phyloP scores from a whole-genome alignment of 2,113 vertebrate genomes.

The Scytalopus superciliaris region DNA sequence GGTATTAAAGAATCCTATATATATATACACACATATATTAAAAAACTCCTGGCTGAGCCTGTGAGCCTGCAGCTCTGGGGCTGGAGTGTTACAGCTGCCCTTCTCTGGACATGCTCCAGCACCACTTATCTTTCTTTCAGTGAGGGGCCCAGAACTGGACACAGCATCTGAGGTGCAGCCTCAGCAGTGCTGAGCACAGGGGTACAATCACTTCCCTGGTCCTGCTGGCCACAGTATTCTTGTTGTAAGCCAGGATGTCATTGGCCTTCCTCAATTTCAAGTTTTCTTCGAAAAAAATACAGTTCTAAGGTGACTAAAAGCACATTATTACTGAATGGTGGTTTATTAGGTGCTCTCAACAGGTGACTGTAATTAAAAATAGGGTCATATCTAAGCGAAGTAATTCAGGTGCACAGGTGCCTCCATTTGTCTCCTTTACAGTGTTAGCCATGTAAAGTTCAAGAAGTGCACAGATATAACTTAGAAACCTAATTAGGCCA shows the following conservation, averaged over 20 bases:
- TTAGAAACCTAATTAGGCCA: constrained; percentile 73
- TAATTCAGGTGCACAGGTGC: constrained; percentile 21
- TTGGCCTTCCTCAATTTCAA: not conserved
- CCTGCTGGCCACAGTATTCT: not conserved
- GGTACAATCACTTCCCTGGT: too few species aligned
- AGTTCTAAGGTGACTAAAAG: constrained; percentile 9
- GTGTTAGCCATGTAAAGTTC: constrained; percentile 53
- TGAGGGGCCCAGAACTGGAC: not conserved
- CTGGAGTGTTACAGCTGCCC: too few species aligned
- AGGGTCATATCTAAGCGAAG: constrained; percentile 50
- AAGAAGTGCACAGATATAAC: constrained; percentile 57
- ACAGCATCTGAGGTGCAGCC: accelerated
- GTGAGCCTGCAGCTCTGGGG: too few species aligned
- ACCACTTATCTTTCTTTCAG: not conserved
- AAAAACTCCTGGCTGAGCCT: too few species aligned
- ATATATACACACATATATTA: too few species aligned
- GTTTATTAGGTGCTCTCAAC: constrained; percentile 46
- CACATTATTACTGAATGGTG: constrained; percentile 35
- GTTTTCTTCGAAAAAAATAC: constrained; percentile 15
- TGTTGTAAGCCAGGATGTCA: not conserved
- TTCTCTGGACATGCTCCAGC: not conserved
- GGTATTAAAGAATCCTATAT: too few species aligned
- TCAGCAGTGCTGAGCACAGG: not conserved
- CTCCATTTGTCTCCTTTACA: constrained; percentile 38
- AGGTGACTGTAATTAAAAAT: constrained; percentile 65